Evolutionary conservation across 2,113 vertebrate genomes (phyloP).

Genomic region (Ceyx cyanopectus): DNA sequence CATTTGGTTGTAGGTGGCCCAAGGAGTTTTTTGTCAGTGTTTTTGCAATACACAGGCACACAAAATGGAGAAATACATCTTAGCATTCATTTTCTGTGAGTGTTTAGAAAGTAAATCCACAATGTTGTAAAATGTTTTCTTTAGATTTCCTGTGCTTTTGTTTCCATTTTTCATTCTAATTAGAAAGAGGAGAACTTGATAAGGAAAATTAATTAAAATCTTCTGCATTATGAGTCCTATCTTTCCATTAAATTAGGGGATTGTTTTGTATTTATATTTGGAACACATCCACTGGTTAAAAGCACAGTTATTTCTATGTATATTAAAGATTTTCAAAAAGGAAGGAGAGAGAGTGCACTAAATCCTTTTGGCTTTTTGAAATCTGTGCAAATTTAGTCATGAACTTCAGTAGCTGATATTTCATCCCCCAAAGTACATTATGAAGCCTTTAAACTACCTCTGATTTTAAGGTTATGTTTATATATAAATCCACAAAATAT

Average conservation of each 20-base stretch:
- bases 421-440: background rate
- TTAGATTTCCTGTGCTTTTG: background rate
- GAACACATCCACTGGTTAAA: background rate
- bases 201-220: conserved; percentile 17
- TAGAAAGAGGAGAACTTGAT: background rate
- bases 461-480: background rate
- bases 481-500: background rate
- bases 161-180: conserved; percentile 5
- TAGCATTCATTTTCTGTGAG: background rate
- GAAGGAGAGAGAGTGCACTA: background rate
- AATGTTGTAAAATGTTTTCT: background rate
- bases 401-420: background rate
- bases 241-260: background rate
- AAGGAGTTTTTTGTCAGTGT: background rate
- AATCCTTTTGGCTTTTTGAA: background rate
- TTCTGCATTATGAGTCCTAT: background rate
- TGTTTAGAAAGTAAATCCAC: background rate
- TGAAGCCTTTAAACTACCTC: background rate
- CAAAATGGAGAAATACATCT: background rate
- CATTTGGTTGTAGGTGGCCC: background rate
- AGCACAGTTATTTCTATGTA: background rate
- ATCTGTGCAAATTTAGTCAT: background rate
- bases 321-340: background rate
- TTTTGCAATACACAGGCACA: background rate
- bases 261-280: background rate